Base-by-base conservation (phyloP, 2,113 vertebrate species). In the Stegastes partitus region DNA sequence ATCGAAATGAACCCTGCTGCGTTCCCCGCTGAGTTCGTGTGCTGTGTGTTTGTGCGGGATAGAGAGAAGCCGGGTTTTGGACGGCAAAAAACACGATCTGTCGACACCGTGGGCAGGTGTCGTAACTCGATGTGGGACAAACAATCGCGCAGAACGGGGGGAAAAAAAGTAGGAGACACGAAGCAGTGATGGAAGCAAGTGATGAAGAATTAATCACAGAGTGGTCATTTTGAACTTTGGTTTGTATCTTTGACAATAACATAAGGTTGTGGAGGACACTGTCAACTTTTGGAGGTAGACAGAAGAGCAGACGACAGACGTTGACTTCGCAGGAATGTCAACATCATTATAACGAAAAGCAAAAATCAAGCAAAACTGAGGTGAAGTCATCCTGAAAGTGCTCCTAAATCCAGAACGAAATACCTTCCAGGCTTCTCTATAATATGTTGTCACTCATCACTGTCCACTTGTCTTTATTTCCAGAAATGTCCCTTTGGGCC, bases 1-100 rank as follows among this genome's bases (percentile, higher is more conserved):
- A 88, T 92, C 81, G 91, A 93, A 94, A 90, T 89, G 84, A 93
- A 92, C 89, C 90, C 84, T 83, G 79, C 79, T 65, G 85, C 25
- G 79, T 69, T 57, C 59, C 77, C 73, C 0, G 18, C 70, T 31
- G 64, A 66, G 68, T 53, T 54, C 77, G 53, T 79, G 61, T 63
- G 1, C 39, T 50, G 54, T 79, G 55, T 53, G 25, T 44, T 37
- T 34, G 72, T 31, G 39, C 26, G 21, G 55, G 3, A n/a, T 9
- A 15, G 26, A 22, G 47, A 12, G 37, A 71, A 77, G 65, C 34
- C 56, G 8, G 66, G 64, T 82, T 81, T 81, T 66, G 54, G 59
- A 90, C 79, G 79, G 65, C 47, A 79, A 62, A n/a, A 19, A 85
- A 72, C 54, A 76, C 16, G 44, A 67, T 69, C 28, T 58, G 15